Evolutionary conservation across 2,888 invertebrate species (phyloP), one percentile per base, ranked within the genome.

Genomic region (Archips crataeganus): DNA sequence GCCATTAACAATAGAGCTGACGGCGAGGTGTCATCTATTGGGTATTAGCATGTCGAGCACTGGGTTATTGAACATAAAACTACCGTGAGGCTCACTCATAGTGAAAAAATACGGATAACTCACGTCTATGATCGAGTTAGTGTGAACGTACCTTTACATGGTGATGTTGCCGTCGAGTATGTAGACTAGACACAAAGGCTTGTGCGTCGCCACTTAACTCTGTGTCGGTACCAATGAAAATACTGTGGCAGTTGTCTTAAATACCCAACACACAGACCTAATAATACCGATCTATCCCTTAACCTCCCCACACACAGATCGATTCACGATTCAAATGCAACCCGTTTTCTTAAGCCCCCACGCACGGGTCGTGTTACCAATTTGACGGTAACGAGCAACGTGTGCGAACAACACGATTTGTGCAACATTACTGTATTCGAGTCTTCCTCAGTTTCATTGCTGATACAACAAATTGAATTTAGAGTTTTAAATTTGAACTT

Each of bases 301-400:
- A 54, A 54, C 2, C 54, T 9, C 54, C 54, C 23, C 23, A 54
- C 23, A 54, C 54, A 54, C 23, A 0, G 15, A 23, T 54, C 54
- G 54, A 54, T 54, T 54, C 54, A 2, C 23, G 23, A 54, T 15
- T 54, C 54, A 54, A 54, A 54, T 34, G 54, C 39, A 62, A 51
- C 45, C 66, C 66, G 15, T 61, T 70, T 15, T 62, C 47, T 47
- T 61, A 63, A 66, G 57, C 45, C 61, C 65, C 51, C 71, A 73
- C 75, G 71, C 80, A 77, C 79, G 80, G 79, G 79, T 92, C 88
- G 79, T 77, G 84, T 92, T 92, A 90, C 92, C 92, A 92, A 92
- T 92, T 92, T 91, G 82, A 81, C 75, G 57, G 80, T 80, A 82
- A 82, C 80, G 77, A 83, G 81, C 65, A 32, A 10, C 59, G 73